Evolutionary conservation across 2,888 invertebrate genomes (phyloP).

Genomic region (Seira musarum): DNA sequence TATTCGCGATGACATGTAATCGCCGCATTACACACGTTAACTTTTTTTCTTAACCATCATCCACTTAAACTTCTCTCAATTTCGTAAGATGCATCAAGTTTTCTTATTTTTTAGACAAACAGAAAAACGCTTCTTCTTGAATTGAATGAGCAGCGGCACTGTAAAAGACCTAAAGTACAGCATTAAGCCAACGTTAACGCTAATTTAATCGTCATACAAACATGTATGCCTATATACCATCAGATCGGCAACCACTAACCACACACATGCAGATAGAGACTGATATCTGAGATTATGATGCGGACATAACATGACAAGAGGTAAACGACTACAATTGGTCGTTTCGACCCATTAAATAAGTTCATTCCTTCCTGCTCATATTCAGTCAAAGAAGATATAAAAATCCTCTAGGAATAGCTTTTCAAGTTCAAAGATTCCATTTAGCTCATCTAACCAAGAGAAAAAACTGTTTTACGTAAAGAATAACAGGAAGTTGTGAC

Average conservation of each 20-base stretch:
- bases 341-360: constrained; percentile 18
- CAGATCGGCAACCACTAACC: not conserved
- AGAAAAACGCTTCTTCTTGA: no score
- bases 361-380: constrained; percentile 13
- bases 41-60: no score
- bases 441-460: not conserved
- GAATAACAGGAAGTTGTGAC: not conserved
- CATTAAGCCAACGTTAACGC: not conserved
- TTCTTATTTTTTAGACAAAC: no score
- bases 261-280: no score
- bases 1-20: constrained; percentile 10
- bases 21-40: not conserved
- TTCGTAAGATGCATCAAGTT: not conserved
- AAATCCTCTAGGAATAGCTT: not conserved
- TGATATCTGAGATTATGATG: not conserved
- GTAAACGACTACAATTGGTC: constrained; percentile 10
- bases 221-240: not conserved
- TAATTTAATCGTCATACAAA: constrained; percentile 3
- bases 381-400: constrained; percentile 11
- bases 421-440: constrained; percentile 46
- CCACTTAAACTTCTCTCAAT: not conserved
- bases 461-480: constrained; percentile 8
- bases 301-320: constrained; percentile 3
- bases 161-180: not conserved
- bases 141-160: not conserved